A percentile compares a stretch with the other conserved stretches of the same genome.
phyloP scores from a whole-genome alignment of 2,797 vertebrate genomes.

The Calcarius lapponicus region DNA sequence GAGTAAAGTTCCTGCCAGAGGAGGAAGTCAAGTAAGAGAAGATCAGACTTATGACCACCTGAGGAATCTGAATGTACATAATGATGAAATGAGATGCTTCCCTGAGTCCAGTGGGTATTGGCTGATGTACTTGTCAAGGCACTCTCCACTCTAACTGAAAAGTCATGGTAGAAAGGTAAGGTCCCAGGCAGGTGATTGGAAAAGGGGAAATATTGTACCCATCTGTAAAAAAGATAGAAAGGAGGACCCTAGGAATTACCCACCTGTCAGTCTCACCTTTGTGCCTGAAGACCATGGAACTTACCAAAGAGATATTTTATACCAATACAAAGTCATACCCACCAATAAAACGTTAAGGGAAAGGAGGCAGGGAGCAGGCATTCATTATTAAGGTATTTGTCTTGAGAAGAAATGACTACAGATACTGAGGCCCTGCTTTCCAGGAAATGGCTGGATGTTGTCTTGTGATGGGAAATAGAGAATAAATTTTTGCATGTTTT shows the following conservation, averaged over 20 bases:
- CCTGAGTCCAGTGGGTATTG: neutral
- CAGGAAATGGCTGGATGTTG: neutral
- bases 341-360: neutral
- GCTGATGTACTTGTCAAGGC: neutral
- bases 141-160: neutral
- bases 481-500: neutral
- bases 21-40: neutral
- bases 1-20: neutral
- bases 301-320: neutral
- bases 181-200: no score
- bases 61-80: neutral
- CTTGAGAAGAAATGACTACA: neutral
- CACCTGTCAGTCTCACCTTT: neutral
- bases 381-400: neutral
- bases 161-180: neutral
- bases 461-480: neutral
- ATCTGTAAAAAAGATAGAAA: neutral
- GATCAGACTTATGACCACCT: neutral
- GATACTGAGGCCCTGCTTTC: neutral
- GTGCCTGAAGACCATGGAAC: neutral
- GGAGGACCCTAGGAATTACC: neutral
- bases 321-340: fast-evolving
- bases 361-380: fast-evolving
- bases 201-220: neutral
- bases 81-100: neutral